Percentiles rank a stretch among this genome's conserved stretches.
Conservation (phyloP, 1,140 invertebrate species). For the Meloidogyne chitwoodi region DNA sequence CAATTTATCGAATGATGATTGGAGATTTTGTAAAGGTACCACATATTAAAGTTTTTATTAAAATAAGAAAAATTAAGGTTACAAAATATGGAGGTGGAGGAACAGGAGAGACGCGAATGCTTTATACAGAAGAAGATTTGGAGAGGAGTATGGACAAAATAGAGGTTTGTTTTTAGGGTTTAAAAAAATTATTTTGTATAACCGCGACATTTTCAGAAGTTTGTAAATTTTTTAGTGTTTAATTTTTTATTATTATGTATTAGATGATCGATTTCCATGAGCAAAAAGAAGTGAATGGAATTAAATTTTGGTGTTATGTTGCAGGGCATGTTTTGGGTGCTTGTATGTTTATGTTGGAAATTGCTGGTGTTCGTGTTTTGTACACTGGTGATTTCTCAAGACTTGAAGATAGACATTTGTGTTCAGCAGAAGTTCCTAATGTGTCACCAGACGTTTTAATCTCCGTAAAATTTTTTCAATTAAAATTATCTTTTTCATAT, state of each 20-base stretch:
- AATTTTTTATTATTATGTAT: neutral
- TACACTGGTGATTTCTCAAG: constrained; percentile 98
- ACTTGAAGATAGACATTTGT: constrained; percentile 96
- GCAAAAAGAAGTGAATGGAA: constrained; percentile 89
- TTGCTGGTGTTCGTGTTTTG: constrained; percentile 89
- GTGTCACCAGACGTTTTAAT: constrained; percentile 93
- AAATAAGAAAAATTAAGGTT: constrained; percentile 23
- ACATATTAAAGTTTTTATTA: constrained; percentile 61
- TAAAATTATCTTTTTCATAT: neutral
- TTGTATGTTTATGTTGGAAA: constrained; percentile 99
- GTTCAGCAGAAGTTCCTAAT: constrained; percentile 96
- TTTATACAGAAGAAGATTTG: constrained; percentile 93
- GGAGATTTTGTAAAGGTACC: constrained; percentile 99
- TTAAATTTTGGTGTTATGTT: constrained; percentile 93
- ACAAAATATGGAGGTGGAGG: constrained; percentile 64
- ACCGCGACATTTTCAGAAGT: neutral
- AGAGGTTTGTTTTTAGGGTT: constrained; percentile 69
- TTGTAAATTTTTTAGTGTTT: constrained; percentile 2
- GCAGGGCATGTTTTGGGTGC: constrained; percentile 97
- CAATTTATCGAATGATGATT: constrained; percentile 95
- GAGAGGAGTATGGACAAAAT: constrained; percentile 98
- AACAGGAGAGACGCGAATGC: constrained; percentile 70
- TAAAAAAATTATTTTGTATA: neutral
- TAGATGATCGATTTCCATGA: constrained; percentile 60
- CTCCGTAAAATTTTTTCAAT: constrained; percentile 31